Evolutionary conservation across 2,888 invertebrate genomes (phyloP).

Genomic region (Rhynchonema sp.): DNA sequence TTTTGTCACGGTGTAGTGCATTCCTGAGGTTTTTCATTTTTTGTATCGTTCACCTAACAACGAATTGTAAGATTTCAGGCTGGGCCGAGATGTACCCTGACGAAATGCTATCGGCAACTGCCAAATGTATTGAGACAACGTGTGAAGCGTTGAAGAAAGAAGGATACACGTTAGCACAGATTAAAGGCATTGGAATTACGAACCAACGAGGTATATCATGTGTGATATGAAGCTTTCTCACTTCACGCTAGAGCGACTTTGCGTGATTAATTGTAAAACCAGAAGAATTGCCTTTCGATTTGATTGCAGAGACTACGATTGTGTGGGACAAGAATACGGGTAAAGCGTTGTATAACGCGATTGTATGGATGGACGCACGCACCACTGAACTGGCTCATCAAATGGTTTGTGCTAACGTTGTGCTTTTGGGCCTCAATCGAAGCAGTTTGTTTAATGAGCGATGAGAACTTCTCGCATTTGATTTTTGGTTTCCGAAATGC

Average conservation of each 20-base stretch:
- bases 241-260: too few species aligned
- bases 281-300: too few species aligned
- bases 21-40: too few species aligned
- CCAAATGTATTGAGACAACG: slow-evolving; percentile 57
- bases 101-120: slow-evolving; percentile 57
- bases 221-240: not conserved
- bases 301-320: slow-evolving; percentile 59
- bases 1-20: too few species aligned
- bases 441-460: too few species aligned
- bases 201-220: slow-evolving; percentile 46
- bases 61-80: too few species aligned
- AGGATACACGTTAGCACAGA: slow-evolving; percentile 35
- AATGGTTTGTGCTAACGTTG: not conserved
- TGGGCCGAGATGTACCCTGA: slow-evolving; percentile 92
- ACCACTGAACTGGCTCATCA: slow-evolving; percentile 61
- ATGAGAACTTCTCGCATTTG: too few species aligned
- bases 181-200: slow-evolving; percentile 61
- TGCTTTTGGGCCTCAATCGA: too few species aligned
- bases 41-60: too few species aligned
- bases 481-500: too few species aligned
- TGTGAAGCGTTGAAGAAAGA: slow-evolving; percentile 36
- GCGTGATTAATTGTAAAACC: too few species aligned
- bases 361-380: slow-evolving; percentile 88
- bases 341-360: slow-evolving; percentile 74
- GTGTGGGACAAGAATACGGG: slow-evolving; percentile 86